phyloP scores from a whole-genome alignment of 2,888 invertebrate genomes.

The Cenopis cana region DNA sequence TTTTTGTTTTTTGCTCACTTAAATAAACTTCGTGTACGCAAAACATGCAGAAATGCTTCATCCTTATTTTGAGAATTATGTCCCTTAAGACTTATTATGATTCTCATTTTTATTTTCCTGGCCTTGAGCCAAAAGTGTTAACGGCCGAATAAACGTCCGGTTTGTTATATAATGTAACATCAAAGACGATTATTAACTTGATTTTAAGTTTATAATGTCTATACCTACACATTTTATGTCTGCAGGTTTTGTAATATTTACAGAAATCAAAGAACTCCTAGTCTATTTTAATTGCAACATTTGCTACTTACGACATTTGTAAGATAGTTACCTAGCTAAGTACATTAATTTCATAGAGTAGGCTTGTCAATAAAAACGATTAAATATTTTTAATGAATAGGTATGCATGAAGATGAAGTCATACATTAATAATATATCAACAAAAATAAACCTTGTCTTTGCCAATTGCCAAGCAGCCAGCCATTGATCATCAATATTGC shows the following conservation, averaged over 20 bases:
- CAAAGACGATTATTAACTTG: slow-evolving; percentile 28
- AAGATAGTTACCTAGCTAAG: too few relatives aligned
- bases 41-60: too few relatives aligned
- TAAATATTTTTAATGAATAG: neutral
- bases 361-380: neutral
- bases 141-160: slow-evolving; percentile 28
- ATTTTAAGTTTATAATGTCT: neutral
- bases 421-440: slow-evolving; percentile 10
- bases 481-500: slow-evolving; percentile 23
- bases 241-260: neutral
- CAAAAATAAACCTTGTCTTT: slow-evolving; percentile 12
- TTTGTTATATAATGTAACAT: slow-evolving; percentile 39
- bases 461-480: slow-evolving; percentile 3
- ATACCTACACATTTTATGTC: neutral
- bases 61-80: neutral
- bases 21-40: neutral
- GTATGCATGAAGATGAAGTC: too few relatives aligned
- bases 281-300: slow-evolving; percentile 5
- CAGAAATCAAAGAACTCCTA: neutral
- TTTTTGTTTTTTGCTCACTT: neutral
- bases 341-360: neutral
- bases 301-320: neutral
- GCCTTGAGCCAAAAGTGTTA: slow-evolving; percentile 24
- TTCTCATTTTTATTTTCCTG: slow-evolving; percentile 24
- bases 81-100: slow-evolving; percentile 4